Evolutionary conservation across 2,797 vertebrate species (phyloP).

Genomic region (Platalea minor): DNA sequence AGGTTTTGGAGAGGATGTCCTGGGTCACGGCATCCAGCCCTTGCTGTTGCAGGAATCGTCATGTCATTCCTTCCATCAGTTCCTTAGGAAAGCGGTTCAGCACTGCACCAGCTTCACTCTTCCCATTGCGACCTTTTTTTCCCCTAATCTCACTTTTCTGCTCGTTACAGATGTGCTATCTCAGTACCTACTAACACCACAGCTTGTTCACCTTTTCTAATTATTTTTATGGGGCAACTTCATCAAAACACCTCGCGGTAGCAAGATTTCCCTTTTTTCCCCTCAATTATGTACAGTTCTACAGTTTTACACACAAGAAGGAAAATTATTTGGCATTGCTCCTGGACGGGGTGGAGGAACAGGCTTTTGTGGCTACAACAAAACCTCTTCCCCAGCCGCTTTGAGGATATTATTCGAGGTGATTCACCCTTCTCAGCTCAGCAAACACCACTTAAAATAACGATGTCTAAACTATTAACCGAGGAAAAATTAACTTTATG

Average conservation of each 20-base stretch:
- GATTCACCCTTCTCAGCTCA: background rate
- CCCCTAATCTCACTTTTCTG: background rate
- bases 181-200: background rate
- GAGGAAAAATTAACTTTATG: background rate
- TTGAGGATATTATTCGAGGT: background rate
- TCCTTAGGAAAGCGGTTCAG: background rate
- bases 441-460: background rate
- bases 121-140: background rate
- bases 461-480: background rate
- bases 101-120: rapidly evolving
- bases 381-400: background rate
- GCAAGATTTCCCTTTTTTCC: background rate
- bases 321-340: background rate
- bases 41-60: background rate
- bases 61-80: background rate
- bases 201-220: background rate
- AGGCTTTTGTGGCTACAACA: background rate
- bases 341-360: background rate
- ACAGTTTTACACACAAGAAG: background rate
- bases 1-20: background rate
- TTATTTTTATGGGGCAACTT: background rate
- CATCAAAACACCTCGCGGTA: rapidly evolving
- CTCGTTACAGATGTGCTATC: background rate
- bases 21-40: background rate
- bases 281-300: background rate